A percentile compares a stretch with the other conserved stretches of the same genome.
Evolutionary conservation across 2,888 invertebrate species (phyloP).

Genomic region (Dilophus febrilis): DNA sequence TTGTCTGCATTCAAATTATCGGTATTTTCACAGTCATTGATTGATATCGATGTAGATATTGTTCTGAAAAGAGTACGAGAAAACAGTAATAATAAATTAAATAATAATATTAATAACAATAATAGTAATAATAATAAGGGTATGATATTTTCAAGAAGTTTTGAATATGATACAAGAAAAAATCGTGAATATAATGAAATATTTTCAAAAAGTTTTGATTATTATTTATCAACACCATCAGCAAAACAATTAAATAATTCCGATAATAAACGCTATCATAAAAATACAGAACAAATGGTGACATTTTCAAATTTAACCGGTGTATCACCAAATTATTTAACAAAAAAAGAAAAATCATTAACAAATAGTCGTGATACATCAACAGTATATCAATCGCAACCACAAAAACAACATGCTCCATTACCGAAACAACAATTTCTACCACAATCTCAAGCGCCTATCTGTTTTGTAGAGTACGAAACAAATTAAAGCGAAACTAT

Average conservation of each 20-base stretch:
- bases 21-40: too few relatives aligned
- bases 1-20: too few relatives aligned
- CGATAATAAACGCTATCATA: too few relatives aligned
- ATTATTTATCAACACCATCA: slow-evolving; percentile 18
- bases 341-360: too few relatives aligned
- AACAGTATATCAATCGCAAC: slow-evolving; percentile 23
- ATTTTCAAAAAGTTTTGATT: slow-evolving; percentile 30
- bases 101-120: slow-evolving; percentile 1
- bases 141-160: slow-evolving; percentile 30
- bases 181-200: slow-evolving; percentile 25
- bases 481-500: too few relatives aligned
- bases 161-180: slow-evolving; percentile 28
- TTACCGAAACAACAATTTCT: neutral
- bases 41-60: too few relatives aligned
- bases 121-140: slow-evolving; percentile 16
- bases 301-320: slow-evolving; percentile 28
- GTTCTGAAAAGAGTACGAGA: too few relatives aligned
- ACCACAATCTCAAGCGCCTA: too few relatives aligned
- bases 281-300: slow-evolving; percentile 24
- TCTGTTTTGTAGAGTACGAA: too few relatives aligned
- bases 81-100: slow-evolving; percentile 15
- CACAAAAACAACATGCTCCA: neutral
- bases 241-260: neutral
- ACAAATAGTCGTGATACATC: slow-evolving; percentile 23
- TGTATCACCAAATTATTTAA: slow-evolving; percentile 27